Base-by-base conservation (phyloP, 2,888 invertebrate species). In the Pyrrhosoma nymphula region DNA sequence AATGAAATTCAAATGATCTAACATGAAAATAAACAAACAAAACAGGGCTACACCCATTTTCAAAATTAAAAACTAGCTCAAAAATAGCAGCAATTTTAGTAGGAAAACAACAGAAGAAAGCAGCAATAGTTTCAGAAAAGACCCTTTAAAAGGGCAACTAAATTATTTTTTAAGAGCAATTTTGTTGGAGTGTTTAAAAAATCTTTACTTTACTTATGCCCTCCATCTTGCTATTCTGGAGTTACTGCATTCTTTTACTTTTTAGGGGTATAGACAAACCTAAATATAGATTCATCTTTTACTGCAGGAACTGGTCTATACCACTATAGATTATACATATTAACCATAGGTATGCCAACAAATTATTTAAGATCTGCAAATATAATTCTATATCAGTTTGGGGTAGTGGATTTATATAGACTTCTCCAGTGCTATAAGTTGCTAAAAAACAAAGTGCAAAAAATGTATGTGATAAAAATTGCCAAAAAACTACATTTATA, bases 121-220 rank as follows among this genome's bases (percentile, higher is more conserved):
- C 97, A 97, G 97, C 97, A 97, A 97, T 97, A 97, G 97, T 98
- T 98, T 98, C 98, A 98, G 98, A 98, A 98, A 98, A 98, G 98
- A 98, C 98, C 98, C 98, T 97, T 98, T 97, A 96, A 82, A 82
- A 97, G 97, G 97, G 97, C 97, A 97, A 97, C 97, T 97, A 97
- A 97, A 95, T 60, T 88, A 95, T 95, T 95, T 14, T 69, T 95
- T 95, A 20, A 90, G 63, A 47, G 89, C 69, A 89, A 90, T 90
- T 95, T 95, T 90, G 95, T 95, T 89, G 93, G n/a, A 88, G 60
- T 56, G 88, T 90, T 75, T 75, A 26, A 95, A 95, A 95, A 95
- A 95, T 60, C 26, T 18, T 82, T 82, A 26, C 69, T 26, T 93
- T 69, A 93, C 93, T 93, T 93, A 93, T 69, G 95, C 95, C 95